These are phyloP conservation scores for Peromyscus melanophrys DNA, from an alignment of 2,797 vertebrate genomes.

Conservation along the genomic window DNA sequence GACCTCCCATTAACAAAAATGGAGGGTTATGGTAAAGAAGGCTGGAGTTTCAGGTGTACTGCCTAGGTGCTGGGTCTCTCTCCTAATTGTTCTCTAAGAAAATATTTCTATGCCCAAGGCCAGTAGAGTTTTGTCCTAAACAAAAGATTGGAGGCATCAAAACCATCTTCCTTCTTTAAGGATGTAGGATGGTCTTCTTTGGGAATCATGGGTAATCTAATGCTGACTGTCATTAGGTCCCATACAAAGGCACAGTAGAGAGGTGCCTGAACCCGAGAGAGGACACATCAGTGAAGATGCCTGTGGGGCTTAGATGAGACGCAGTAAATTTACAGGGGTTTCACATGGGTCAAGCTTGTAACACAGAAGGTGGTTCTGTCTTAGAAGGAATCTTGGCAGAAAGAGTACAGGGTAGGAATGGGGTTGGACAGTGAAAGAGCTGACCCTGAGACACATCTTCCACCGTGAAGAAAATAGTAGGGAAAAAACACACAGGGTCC, in stretches of 20 bases:
- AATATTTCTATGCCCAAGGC: not conserved
- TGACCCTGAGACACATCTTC: not conserved
- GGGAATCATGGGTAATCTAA: not conserved
- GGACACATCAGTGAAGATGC: not conserved
- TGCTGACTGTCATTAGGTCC: not conserved
- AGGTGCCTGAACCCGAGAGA: not conserved
- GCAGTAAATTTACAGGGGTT: too few relatives aligned
- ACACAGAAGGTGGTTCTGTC: too few relatives aligned
- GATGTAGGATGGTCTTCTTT: not conserved
- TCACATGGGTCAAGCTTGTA: not conserved
- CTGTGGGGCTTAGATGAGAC: not conserved
- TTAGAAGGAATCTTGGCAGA: too few relatives aligned
- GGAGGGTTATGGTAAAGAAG: not conserved
- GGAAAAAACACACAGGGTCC: not conserved
- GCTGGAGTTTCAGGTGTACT: not conserved
- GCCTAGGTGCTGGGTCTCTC: not conserved
- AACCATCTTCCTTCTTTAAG: not conserved
- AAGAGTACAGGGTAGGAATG: too few relatives aligned
- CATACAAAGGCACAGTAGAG: not conserved
- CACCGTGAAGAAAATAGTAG: not conserved
- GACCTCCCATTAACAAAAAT: not conserved
- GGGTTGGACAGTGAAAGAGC: not conserved
- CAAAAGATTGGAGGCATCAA: not conserved
- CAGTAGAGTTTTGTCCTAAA: not conserved
- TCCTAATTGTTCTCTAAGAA: not conserved